Conservation (phyloP, 1,140 invertebrate species). For the Colletes latitarsis region DNA sequence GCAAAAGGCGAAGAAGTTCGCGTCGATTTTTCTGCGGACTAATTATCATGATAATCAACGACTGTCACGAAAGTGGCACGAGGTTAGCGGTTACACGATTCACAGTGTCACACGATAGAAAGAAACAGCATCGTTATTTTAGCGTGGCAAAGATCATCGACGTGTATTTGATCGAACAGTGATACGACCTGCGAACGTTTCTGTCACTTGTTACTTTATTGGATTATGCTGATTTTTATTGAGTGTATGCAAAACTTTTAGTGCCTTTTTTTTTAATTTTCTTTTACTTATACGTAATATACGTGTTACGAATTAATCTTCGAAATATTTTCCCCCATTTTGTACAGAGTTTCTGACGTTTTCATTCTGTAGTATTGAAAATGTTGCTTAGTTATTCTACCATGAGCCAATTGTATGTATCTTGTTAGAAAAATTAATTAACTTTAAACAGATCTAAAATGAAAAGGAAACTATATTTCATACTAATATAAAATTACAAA, state of each 20-base stretch:
- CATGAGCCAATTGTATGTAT: too few species aligned
- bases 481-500: too few species aligned
- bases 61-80: conserved; percentile 51
- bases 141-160: conserved; percentile 28
- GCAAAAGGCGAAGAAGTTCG: neutral
- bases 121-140: conserved; percentile 14
- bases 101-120: conserved; percentile 25
- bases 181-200: neutral
- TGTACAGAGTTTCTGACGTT: too few species aligned
- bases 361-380: too few species aligned
- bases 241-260: neutral
- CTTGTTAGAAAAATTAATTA: too few species aligned
- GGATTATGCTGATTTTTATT: neutral
- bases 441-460: too few species aligned
- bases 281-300: too few species aligned
- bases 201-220: neutral
- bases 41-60: conserved; percentile 64
- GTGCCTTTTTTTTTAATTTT: neutral
- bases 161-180: neutral
- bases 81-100: conserved; percentile 45
- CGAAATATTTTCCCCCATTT: neutral
- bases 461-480: too few species aligned
- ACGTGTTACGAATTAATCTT: too few species aligned
- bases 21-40: conserved; percentile 40
- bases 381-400: too few species aligned